phyloP scores from a whole-genome alignment of 2,888 invertebrate species.

The Eremobia ochroleuca region DNA sequence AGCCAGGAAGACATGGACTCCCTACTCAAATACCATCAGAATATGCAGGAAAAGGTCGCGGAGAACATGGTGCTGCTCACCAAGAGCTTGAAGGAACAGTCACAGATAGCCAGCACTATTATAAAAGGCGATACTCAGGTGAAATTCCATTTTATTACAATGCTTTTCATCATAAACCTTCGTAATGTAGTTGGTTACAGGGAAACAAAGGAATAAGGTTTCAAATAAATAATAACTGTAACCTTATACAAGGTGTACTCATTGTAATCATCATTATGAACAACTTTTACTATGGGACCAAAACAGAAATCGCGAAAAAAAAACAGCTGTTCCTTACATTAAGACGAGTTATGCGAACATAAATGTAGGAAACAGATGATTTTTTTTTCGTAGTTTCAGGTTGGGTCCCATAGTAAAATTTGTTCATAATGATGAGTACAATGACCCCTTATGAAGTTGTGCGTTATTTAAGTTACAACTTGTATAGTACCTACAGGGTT shows the following conservation, averaged over 20 bases:
- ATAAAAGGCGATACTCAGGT: conserved; percentile 97
- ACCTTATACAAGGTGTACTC: too few species aligned
- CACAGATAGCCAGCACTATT: conserved; percentile 96
- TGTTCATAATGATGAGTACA: too few species aligned
- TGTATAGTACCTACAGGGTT: neutral
- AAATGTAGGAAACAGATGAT: too few species aligned
- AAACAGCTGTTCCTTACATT: too few species aligned
- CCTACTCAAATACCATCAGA: conserved; percentile 96
- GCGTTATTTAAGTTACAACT: too few species aligned
- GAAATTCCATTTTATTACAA: conserved; percentile 31
- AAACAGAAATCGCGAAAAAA: too few species aligned
- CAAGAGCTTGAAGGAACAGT: conserved; percentile 97
- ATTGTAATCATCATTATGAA: too few species aligned
- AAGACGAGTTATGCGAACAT: too few species aligned
- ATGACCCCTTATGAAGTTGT: too few species aligned
- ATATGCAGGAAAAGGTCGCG: conserved; percentile 97
- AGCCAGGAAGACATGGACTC: conserved; percentile 94
- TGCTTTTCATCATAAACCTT: neutral
- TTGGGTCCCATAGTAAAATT: too few species aligned
- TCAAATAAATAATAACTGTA: neutral
- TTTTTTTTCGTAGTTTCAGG: too few species aligned
- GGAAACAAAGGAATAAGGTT: neutral
- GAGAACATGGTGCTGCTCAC: conserved; percentile 98
- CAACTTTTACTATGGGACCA: too few species aligned
- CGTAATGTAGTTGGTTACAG: neutral